Evolutionary conservation across 2,797 vertebrate species (phyloP).

Genomic region (Sebastes dallii): DNA sequence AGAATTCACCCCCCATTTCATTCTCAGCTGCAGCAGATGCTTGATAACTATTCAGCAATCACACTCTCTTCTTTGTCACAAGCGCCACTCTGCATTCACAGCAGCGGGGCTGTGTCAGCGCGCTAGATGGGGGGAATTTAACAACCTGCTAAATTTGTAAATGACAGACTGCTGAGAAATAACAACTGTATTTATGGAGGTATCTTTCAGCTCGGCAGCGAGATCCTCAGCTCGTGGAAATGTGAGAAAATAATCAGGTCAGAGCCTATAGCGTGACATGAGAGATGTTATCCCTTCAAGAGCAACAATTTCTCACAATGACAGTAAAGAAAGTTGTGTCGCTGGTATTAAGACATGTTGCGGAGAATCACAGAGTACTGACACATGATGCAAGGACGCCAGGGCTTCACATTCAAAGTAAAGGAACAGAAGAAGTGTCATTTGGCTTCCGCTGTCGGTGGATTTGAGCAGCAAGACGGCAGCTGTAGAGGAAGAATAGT

Average conservation of each 20-base stretch:
- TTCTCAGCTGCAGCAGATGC: conserved; percentile 70
- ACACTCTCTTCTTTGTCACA: conserved; percentile 66
- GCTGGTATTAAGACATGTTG: background rate
- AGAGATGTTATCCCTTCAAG: conserved; percentile 37
- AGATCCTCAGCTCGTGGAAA: conserved; percentile 34
- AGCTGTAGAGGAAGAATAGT: conserved; percentile 40
- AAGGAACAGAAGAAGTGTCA: background rate
- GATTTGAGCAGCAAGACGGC: conserved; percentile 25
- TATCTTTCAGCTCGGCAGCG: conserved; percentile 53
- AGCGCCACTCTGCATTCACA: conserved; percentile 67
- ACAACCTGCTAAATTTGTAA: conserved; percentile 76
- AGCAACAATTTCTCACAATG: conserved; percentile 22
- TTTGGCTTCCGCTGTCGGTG: conserved; percentile 5
- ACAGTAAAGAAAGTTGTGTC: conserved; percentile 1
- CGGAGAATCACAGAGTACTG: background rate
- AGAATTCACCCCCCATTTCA: conserved; percentile 51
- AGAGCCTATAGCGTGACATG: conserved; percentile 22
- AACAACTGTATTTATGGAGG: conserved; percentile 68
- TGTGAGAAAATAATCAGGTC: conserved; percentile 53
- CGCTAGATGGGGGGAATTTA: conserved; percentile 62
- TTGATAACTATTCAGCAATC: conserved; percentile 75
- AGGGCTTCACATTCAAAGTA: conserved; percentile 8
- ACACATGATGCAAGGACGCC: conserved; percentile 2
- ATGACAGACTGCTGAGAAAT: conserved; percentile 67
- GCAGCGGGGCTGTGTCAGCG: conserved; percentile 65